Base-by-base conservation (phyloP, 2,113 vertebrate genomes). In the Zosterops pallidus region DNA sequence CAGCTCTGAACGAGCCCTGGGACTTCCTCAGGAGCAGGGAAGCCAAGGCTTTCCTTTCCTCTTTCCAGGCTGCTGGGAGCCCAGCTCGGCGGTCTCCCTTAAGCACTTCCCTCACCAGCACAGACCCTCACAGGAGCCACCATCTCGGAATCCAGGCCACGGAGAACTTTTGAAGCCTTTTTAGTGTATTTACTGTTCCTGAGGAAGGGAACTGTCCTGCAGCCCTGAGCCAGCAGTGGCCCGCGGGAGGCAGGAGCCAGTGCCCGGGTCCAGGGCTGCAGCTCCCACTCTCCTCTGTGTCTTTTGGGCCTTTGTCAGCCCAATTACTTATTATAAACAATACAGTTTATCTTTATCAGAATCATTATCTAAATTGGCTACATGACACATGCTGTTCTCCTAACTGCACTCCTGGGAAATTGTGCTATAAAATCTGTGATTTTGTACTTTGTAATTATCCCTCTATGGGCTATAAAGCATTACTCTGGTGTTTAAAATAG, bases 281-380 rank as follows among this genome's bases (percentile, higher is more conserved):
- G 56, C 9, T 81, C 44, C 69, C 11, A 6, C 0, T 31, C 83
- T 90, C 91, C 33, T 97, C 96, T 16, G 71, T 97, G 95, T 96
- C 97, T 97, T 98, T 96, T 97, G 98, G 97, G 97, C 97, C 97
- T 96, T 97, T 95, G 97, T 91, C 98, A 98, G 98, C 98, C 99
- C 98, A 99, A 99, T 99, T 99, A 99, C 98, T 98, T 99, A 98
- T 98, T 98, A 99, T 98, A 98, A 98, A 98, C 99, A 98, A 98
- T 99, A 99, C 98, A 98, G 98, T 99, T 99, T 98, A 99, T 99
- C 99, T 99, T 99, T 98, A 98, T 98, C 98, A 98, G 98, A 98
- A 99, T 99, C 99, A 99, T 99, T 99, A 99, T 98, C 99, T 99
- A 99, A 99, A 99, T 99, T 99, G 99, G 98, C 97, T 97, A 99